A percentile compares a stretch with the other conserved stretches of the same genome.
Conservation (phyloP, 2,888 invertebrate genomes). For the Phasia obesa region DNA sequence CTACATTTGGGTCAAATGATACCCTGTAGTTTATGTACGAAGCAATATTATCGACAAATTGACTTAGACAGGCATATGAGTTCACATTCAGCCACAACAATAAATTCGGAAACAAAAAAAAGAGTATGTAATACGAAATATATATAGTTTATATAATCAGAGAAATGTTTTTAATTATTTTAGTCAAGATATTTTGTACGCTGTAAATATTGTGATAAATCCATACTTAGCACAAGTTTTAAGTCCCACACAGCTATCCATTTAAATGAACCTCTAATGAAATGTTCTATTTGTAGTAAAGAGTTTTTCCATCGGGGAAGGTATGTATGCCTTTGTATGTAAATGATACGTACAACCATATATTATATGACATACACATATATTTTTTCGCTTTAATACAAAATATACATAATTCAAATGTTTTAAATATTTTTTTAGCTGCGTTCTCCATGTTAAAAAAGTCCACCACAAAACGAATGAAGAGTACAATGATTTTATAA, state of each 20-base stretch:
- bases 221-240: slow-evolving; percentile 41
- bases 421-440: slow-evolving; percentile 28
- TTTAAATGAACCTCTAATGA: slow-evolving; percentile 56
- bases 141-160: not conserved
- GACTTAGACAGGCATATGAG: slow-evolving; percentile 59
- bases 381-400: not conserved
- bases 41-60: slow-evolving; percentile 56
- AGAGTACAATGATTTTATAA: slow-evolving; percentile 53
- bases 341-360: not conserved
- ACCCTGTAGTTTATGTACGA: slow-evolving; percentile 56
- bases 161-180: not conserved
- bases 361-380: too few relatives aligned
- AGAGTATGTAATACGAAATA: slow-evolving; percentile 45
- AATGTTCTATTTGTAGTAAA: slow-evolving; percentile 55
- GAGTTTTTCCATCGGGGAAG: slow-evolving; percentile 49
- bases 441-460: slow-evolving; percentile 47
- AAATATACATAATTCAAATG: not conserved
- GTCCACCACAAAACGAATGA: slow-evolving; percentile 45
- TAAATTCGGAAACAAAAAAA: slow-evolving; percentile 46
- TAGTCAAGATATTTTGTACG: slow-evolving; percentile 55
- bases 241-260: slow-evolving; percentile 56
- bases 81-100: slow-evolving; percentile 53
- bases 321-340: slow-evolving; percentile 24
- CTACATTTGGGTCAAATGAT: slow-evolving; percentile 65
- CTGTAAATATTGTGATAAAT: slow-evolving; percentile 54